Conservation (phyloP, 2,113 vertebrate genomes). For the Cebidichthys violaceus region DNA sequence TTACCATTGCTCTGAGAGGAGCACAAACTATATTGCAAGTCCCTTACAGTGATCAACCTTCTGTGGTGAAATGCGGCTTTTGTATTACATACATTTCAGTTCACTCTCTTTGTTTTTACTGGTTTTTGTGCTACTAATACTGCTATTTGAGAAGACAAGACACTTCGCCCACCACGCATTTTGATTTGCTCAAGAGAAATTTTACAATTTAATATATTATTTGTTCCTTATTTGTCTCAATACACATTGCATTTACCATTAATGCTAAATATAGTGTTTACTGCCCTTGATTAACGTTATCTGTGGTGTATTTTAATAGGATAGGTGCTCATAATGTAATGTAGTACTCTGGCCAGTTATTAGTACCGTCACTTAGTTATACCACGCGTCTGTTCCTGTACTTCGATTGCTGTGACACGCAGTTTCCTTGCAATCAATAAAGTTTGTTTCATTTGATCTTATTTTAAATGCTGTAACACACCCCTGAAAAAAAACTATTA, state of each 20-base stretch:
- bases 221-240: not conserved
- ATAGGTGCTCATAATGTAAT: not conserved
- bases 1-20: too few relatives aligned
- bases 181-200: not conserved
- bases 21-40: not conserved
- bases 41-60: not conserved
- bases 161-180: not conserved
- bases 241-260: not conserved
- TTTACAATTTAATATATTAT: not conserved
- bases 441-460: not conserved
- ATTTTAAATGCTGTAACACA: not conserved
- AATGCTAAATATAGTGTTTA: not conserved
- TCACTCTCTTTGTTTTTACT: not conserved
- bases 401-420: not conserved
- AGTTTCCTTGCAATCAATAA: not conserved
- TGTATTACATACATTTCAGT: not conserved
- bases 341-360: not conserved
- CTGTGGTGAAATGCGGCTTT: not conserved
- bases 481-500: rapidly evolving
- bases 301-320: too few relatives aligned
- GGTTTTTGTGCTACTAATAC: not conserved
- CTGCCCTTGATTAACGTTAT: not conserved
- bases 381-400: not conserved
- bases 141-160: not conserved
- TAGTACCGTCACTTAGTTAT: too few relatives aligned